Percentiles rank a stretch among this genome's conserved stretches.
Conservation (phyloP, 2,113 vertebrate species). For the Phrynocephalus versicolor region DNA sequence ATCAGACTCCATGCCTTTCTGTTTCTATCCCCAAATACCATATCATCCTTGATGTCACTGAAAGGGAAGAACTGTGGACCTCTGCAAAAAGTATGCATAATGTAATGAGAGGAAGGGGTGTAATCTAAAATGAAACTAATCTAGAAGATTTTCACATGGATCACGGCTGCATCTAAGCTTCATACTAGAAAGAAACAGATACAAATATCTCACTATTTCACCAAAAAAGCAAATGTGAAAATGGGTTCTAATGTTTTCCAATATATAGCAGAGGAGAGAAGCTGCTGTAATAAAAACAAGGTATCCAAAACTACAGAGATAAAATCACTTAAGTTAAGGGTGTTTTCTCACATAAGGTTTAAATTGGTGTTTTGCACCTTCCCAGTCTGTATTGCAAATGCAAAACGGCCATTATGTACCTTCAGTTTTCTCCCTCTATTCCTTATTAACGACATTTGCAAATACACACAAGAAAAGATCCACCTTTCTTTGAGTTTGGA, state of each 20-base stretch:
- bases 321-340: neutral
- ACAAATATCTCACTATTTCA: neutral
- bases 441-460: neutral
- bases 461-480: neutral
- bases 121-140: conserved; percentile 19
- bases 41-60: neutral
- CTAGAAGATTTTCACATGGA: conserved; percentile 4
- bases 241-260: neutral
- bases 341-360: neutral
- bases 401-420: neutral
- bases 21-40: too few relatives aligned
- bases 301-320: neutral
- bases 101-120: neutral
- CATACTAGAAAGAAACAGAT: conserved; percentile 44
- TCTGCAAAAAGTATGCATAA: neutral
- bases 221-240: neutral
- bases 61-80: conserved; percentile 9
- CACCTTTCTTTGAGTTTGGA: neutral
- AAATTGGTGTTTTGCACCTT: neutral
- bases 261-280: neutral
- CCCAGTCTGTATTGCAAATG: neutral
- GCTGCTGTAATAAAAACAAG: neutral
- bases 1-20: too few relatives aligned
- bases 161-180: conserved; percentile 7
- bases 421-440: neutral